Conservation (phyloP, 2,113 vertebrate genomes). For the Ptilonorhynchus violaceus region DNA sequence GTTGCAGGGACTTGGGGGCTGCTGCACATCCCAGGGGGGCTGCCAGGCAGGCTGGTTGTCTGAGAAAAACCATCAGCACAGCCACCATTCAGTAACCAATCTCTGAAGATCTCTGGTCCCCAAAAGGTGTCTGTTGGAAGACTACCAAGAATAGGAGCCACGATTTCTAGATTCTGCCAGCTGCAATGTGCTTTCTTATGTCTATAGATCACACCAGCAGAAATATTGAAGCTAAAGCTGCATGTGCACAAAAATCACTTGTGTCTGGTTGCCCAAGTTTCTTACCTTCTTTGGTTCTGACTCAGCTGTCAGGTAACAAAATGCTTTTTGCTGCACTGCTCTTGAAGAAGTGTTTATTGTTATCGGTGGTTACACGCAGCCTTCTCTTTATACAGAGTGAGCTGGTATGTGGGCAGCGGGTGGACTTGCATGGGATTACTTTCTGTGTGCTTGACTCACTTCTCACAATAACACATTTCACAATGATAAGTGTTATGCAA, state of each 20-base stretch:
- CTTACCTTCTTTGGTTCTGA: neutral
- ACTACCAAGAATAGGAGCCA: accelerated
- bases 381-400: neutral
- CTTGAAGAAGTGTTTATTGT: neutral
- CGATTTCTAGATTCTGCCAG: neutral
- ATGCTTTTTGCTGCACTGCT: neutral
- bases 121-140: neutral
- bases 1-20: neutral
- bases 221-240: neutral
- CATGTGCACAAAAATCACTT: neutral
- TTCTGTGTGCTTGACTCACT: neutral
- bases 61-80: neutral
- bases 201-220: neutral
- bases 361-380: accelerated
- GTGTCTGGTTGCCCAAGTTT: neutral
- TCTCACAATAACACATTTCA: neutral
- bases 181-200: neutral
- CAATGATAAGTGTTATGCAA: neutral
- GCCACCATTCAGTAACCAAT: neutral
- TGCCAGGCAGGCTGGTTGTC: neutral
- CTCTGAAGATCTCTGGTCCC: neutral
- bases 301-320: neutral
- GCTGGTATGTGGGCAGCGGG: neutral
- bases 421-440: neutral
- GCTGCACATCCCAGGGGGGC: neutral